phyloP scores from a whole-genome alignment of 2,113 vertebrate genomes.

The Notothenia coriiceps region DNA sequence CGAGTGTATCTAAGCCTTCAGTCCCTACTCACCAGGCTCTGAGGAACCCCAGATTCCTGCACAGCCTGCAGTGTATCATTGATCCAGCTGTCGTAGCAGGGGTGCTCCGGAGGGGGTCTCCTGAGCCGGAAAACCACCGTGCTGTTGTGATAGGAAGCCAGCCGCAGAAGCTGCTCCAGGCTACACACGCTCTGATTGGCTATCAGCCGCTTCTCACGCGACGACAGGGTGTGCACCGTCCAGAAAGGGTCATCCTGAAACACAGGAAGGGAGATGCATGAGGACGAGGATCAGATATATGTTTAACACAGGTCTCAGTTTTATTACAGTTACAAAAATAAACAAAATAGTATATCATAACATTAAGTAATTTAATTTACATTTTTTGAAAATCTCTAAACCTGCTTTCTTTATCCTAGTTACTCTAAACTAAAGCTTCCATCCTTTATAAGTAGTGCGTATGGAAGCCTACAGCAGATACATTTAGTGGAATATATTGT shows the following conservation, averaged over 20 bases:
- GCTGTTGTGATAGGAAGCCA: constrained; percentile 85
- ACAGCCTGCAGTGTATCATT: constrained; percentile 91
- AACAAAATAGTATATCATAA: too few species aligned
- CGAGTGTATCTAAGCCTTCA: not conserved
- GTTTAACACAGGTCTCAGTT: not conserved
- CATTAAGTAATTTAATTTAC: too few species aligned
- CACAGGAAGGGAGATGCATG: not conserved
- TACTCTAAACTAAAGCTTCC: not conserved
- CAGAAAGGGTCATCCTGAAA: constrained; percentile 93
- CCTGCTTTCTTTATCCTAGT: not conserved
- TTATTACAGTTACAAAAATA: not conserved
- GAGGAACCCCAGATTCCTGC: constrained; percentile 86
- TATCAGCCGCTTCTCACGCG: constrained; percentile 82
- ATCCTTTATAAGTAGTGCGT: not conserved
- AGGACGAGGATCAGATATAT: not conserved
- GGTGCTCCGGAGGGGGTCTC: constrained; percentile 88
- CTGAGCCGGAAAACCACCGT: constrained; percentile 89
- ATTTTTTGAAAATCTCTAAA: too few species aligned
- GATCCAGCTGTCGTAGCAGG: constrained; percentile 88
- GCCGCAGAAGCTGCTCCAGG: constrained; percentile 88
- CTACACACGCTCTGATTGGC: constrained; percentile 93
- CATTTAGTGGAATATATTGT: not conserved
- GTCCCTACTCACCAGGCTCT: constrained; percentile 85
- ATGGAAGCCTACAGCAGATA: constrained; percentile 26
- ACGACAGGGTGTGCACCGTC: constrained; percentile 84